Conservation (phyloP, 2,888 invertebrate species). For the Drosophila algonquin region DNA sequence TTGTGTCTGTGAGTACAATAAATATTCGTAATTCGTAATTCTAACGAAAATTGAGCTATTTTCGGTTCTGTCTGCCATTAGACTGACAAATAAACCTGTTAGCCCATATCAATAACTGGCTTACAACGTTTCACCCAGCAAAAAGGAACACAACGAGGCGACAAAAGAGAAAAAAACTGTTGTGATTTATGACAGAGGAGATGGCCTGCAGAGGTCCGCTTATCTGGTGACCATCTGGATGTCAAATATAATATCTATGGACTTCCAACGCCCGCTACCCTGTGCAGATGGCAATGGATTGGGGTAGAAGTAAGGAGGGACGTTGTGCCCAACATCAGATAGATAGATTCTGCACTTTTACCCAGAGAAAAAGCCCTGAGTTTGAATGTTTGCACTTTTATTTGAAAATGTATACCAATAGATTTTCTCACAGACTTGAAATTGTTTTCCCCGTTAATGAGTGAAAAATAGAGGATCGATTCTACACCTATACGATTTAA, state of each 20-base stretch:
- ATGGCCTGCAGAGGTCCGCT: conserved; percentile 44
- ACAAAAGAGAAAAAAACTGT: conserved; percentile 35
- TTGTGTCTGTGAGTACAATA: not conserved
- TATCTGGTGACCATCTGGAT: conserved; percentile 71
- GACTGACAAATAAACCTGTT: conserved; percentile 64
- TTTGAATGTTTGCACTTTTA: too few species aligned
- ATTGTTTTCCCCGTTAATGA: too few species aligned
- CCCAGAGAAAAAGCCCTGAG: too few species aligned
- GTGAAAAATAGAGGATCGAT: too few species aligned
- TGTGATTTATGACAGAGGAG: conserved; percentile 65
- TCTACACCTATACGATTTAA: too few species aligned
- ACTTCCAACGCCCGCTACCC: conserved; percentile 42
- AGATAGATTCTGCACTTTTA: not conserved
- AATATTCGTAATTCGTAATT: conserved; percentile 11
- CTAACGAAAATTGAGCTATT: conserved; percentile 20
- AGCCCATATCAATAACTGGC: conserved; percentile 69
- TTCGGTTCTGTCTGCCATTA: conserved; percentile 44
- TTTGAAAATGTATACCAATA: too few species aligned
- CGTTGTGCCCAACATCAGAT: not conserved
- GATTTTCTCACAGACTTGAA: too few species aligned
- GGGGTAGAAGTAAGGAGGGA: not conserved
- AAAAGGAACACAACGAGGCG: not conserved
- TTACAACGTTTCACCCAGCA: conserved; percentile 42
- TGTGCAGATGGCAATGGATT: not conserved
- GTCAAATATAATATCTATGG: conserved; percentile 47